Evolutionary conservation across 1,140 invertebrate species (phyloP).

Genomic region (Drosophila bocki): DNA sequence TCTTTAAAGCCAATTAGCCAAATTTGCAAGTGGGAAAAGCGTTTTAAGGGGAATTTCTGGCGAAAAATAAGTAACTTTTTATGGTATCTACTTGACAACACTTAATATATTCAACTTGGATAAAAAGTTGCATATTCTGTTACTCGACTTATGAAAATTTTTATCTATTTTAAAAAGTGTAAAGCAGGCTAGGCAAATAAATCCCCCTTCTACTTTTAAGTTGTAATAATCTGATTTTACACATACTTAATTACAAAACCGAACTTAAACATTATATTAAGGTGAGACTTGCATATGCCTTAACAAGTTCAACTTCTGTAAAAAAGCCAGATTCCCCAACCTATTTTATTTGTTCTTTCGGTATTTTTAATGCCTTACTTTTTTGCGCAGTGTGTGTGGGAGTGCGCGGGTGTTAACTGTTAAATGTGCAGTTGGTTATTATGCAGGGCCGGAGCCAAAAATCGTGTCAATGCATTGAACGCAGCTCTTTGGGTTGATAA

Average conservation of each 20-base stretch:
- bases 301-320: neutral
- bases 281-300: too few relatives aligned
- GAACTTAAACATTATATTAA: too few relatives aligned
- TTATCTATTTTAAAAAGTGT: neutral
- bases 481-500: slow-evolving; percentile 70
- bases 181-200: neutral
- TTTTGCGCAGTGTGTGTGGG: slow-evolving; percentile 20
- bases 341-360: neutral
- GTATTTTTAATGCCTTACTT: neutral
- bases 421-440: slow-evolving; percentile 63
- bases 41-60: neutral
- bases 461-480: slow-evolving; percentile 78
- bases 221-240: too few relatives aligned
- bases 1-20: neutral
- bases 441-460: slow-evolving; percentile 69
- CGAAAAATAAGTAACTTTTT: neutral
- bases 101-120: neutral
- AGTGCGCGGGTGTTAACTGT: slow-evolving; percentile 54
- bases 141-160: neutral
- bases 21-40: neutral
- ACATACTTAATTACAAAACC: too few relatives aligned
- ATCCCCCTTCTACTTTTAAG: neutral
- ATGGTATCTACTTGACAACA: too few relatives aligned
- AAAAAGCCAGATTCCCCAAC: too few relatives aligned
- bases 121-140: neutral